Evolutionary conservation across 2,888 invertebrate species (phyloP), one percentile per base, ranked within the genome.

Genomic region (Baccha elongata): DNA sequence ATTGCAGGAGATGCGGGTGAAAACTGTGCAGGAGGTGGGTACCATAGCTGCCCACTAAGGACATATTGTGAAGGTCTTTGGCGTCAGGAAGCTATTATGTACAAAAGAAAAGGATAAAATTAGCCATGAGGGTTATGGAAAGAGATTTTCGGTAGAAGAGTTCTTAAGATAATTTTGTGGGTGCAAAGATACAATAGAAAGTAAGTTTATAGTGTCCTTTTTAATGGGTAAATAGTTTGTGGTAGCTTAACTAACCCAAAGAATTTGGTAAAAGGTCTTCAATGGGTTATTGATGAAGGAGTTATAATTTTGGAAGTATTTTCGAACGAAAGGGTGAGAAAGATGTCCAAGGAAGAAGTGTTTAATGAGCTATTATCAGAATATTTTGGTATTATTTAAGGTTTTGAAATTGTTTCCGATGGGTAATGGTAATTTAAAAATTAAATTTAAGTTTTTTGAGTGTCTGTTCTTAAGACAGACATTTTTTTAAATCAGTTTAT

Each of bases 1-100:
- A 94, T 87, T 94, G 94, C 80, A 95, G 91, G 88, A 95, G 94
- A 88, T 94, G 95, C 85, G 94, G 94, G 88, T 94, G 94, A 86
- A 95, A 92, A 88, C 94, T 94, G 86, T 94, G 93, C 88, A 95
- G 92, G 86, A 94, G 93, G 90, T 94, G 94, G 67, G 93, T 93
- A 80, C 94, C 93, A 88, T 94, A 93, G 92, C 92, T 87, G 92
- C 93, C 86, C 92, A 92, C 91, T 93, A 94, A 87, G 93, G 94
- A 89, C 93, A 92, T 90, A 85, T 91, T 91, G 90, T 93, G 94
- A 75, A 94, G 91, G 88, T 94, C 93, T 91, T 94, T 94, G 87
- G 92, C 92, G 88, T 93, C 93, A 87, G 91, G 90, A 87, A 91
- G 88, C 91, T 90, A 32, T 7, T 4, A 6, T 26, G 86, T 1